phyloP scores from a whole-genome alignment of 2,797 vertebrate genomes.

The Hozukius guyotensis region DNA sequence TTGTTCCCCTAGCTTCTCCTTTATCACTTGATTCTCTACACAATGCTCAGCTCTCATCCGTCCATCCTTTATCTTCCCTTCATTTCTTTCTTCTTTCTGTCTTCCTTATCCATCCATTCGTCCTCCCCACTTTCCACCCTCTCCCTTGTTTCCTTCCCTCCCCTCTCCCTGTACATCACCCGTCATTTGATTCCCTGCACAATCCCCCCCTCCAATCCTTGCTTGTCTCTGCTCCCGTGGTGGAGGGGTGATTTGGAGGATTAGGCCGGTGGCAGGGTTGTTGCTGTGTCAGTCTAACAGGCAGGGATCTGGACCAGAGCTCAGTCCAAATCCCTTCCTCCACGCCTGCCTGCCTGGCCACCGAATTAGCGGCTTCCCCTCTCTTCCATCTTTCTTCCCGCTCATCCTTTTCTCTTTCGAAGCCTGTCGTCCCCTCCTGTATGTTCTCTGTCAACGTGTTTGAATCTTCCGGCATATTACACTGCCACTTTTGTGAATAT shows the following conservation, averaged over 20 bases:
- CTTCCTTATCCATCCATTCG: not conserved
- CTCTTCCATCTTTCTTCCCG: conserved; percentile 62
- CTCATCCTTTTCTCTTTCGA: conserved; percentile 43
- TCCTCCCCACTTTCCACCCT: not conserved
- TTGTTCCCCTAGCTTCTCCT: conserved; percentile 30
- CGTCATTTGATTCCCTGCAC: conserved; percentile 49
- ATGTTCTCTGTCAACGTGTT: conserved; percentile 11
- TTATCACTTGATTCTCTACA: conserved; percentile 30
- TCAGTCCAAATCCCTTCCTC: conserved; percentile 78
- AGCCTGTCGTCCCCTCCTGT: conserved; percentile 22
- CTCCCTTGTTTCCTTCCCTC: conserved; percentile 9
- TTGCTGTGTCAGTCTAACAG: conserved; percentile 81
- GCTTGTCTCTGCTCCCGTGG: conserved; percentile 66
- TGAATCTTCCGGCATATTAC: conserved; percentile 7
- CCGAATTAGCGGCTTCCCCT: conserved; percentile 54
- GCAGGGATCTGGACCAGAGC: conserved; percentile 77
- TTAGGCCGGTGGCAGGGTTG: conserved; percentile 76
- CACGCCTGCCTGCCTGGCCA: conserved; percentile 72
- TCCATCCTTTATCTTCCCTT: conserved; percentile 23
- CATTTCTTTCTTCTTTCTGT: conserved; percentile 15
- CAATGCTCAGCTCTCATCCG: conserved; percentile 22
- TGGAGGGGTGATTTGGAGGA: conserved; percentile 76
- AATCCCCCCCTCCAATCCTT: conserved; percentile 55
- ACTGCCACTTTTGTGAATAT: conserved; percentile 1
- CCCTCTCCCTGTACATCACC: conserved; percentile 5